These are phyloP conservation scores for Melanotaenia parkinsoni DNA, from an alignment of 2,797 vertebrate genomes.

Conservation along the genomic window DNA sequence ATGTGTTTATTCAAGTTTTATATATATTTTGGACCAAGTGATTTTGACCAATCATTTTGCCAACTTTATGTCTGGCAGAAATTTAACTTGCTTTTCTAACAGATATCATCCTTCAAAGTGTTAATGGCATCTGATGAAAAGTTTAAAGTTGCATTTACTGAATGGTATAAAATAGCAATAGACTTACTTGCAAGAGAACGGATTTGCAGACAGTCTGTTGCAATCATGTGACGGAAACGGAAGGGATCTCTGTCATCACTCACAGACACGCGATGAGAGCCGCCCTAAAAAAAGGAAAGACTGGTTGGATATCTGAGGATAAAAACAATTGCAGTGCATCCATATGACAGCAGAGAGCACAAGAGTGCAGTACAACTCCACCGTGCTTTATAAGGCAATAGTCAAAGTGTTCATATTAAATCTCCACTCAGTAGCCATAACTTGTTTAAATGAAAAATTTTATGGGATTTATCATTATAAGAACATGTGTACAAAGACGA, in stretches of 20 bases:
- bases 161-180: neutral
- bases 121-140: neutral
- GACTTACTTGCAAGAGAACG: slow-evolving; percentile 86
- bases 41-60: neutral
- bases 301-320: neutral
- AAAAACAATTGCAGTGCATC: slow-evolving; percentile 33
- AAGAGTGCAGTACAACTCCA: slow-evolving; percentile 24
- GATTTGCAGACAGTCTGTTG: slow-evolving; percentile 92
- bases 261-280: slow-evolving; percentile 89
- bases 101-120: neutral
- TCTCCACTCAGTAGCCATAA: neutral
- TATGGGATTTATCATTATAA: too few species aligned
- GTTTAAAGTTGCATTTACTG: neutral
- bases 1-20: neutral
- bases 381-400: neutral
- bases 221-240: slow-evolving; percentile 97
- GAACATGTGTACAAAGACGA: too few species aligned
- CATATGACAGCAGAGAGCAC: slow-evolving; percentile 52
- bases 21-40: neutral
- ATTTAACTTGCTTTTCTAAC: neutral
- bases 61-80: neutral
- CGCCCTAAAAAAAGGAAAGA: slow-evolving; percentile 81
- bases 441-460: too few species aligned
- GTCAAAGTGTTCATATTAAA: neutral
- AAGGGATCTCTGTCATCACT: slow-evolving; percentile 93